A percentile compares a stretch with the other conserved stretches of the same genome.
Evolutionary conservation across 2,888 invertebrate species (phyloP).

Genomic region (Drosophila cracens): DNA sequence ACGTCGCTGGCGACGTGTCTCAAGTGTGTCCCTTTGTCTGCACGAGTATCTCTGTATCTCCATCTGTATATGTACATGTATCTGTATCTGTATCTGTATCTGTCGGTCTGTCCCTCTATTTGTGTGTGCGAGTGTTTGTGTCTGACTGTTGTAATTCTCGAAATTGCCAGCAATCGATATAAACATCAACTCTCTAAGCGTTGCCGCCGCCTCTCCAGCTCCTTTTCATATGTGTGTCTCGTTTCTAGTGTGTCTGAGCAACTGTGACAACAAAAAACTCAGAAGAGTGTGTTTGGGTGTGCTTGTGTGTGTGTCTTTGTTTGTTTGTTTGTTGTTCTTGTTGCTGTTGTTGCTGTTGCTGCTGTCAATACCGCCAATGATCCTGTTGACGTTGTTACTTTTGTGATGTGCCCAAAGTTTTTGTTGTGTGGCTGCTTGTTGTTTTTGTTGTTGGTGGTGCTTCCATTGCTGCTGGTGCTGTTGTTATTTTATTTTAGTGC

Average conservation of each 20-base stretch:
- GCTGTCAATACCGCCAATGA: conserved; percentile 70
- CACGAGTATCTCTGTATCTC: conserved; percentile 10
- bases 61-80: conserved; percentile 11
- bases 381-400: conserved; percentile 72
- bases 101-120: background rate
- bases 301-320: background rate
- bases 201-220: conserved; percentile 25
- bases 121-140: conserved; percentile 28
- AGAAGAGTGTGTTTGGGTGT: conserved; percentile 17
- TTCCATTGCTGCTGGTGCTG: conserved; percentile 29
- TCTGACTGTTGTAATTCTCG: conserved; percentile 67
- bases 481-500: conserved; percentile 72
- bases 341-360: conserved; percentile 26
- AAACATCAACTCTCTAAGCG: conserved; percentile 75
- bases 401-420: conserved; percentile 33
- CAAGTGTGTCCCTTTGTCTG: conserved; percentile 50
- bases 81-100: background rate
- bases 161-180: conserved; percentile 79
- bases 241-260: conserved; percentile 46
- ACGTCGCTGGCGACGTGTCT: conserved; percentile 65
- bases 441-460: conserved; percentile 11
- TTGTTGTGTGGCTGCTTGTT: conserved; percentile 15
- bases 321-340: conserved; percentile 22
- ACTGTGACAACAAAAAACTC: conserved; percentile 48
- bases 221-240: conserved; percentile 1